Evolutionary conservation across 2,888 invertebrate species (phyloP).

Genomic region (Polietes domitor): DNA sequence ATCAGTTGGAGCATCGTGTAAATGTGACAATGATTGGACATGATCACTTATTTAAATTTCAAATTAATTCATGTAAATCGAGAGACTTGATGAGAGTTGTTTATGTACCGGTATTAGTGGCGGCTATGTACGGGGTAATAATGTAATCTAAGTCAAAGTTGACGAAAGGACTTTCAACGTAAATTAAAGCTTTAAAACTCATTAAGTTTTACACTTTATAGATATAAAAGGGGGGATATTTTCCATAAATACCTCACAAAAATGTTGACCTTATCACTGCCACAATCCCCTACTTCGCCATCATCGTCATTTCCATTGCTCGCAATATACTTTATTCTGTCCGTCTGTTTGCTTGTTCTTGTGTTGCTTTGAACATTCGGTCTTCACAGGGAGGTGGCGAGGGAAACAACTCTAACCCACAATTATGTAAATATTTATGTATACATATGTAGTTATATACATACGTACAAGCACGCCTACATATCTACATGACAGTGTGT

Average conservation of each 20-base stretch:
- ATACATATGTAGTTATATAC: neutral
- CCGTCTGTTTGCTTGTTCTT: neutral
- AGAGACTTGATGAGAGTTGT: too few relatives aligned
- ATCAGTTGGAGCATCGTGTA: too few relatives aligned
- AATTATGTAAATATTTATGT: slow-evolving; percentile 9
- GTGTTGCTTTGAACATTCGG: slow-evolving; percentile 1
- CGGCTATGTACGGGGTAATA: neutral
- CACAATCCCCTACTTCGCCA: neutral
- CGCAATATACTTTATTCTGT: neutral
- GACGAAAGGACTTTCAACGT: neutral
- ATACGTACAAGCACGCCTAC: neutral
- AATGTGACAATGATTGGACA: too few relatives aligned
- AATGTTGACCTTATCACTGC: neutral
- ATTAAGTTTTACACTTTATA: slow-evolving; percentile 13
- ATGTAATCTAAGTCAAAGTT: neutral
- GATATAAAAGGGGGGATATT: too few relatives aligned
- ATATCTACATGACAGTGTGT: too few relatives aligned
- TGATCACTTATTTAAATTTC: too few relatives aligned
- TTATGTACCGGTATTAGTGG: too few relatives aligned
- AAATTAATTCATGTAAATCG: too few relatives aligned
- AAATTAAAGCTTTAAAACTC: neutral
- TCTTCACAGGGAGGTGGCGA: slow-evolving; percentile 1
- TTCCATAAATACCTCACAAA: too few relatives aligned
- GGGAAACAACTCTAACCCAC: slow-evolving; percentile 4
- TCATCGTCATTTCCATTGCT: neutral